These are phyloP conservation scores for Pollenia griseotomentosa DNA, from an alignment of 2,888 invertebrate species.

Conservation along the genomic window DNA sequence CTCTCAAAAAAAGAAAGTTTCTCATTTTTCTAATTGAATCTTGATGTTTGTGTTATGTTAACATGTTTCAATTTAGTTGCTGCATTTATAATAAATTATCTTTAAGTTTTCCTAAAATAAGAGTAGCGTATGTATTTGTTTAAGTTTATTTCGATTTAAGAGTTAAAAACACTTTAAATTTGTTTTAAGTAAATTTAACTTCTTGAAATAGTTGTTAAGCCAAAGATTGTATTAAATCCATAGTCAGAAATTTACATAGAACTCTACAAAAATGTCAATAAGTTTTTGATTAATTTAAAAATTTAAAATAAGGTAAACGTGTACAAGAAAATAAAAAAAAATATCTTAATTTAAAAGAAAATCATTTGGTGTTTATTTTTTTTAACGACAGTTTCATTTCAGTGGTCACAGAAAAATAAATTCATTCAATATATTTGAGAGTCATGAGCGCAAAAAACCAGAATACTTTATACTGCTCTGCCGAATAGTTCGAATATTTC, in stretches of 20 bases:
- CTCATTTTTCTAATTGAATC: slow-evolving; percentile 11
- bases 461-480: too few relatives aligned
- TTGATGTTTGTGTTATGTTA: slow-evolving; percentile 36
- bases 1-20: slow-evolving; percentile 10
- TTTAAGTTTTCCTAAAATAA: not conserved
- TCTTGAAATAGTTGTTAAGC: slow-evolving; percentile 67
- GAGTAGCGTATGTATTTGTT: not conserved
- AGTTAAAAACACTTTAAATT: slow-evolving; percentile 48
- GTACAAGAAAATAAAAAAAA: slow-evolving; percentile 27
- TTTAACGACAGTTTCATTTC: too few relatives aligned
- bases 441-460: too few relatives aligned
- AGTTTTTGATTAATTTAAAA: not conserved
- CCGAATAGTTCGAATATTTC: too few relatives aligned
- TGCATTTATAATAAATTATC: not conserved
- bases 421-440: too few relatives aligned
- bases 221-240: slow-evolving; percentile 60
- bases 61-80: slow-evolving; percentile 4
- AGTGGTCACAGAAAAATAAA: too few relatives aligned
- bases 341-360: not conserved
- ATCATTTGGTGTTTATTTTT: not conserved
- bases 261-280: not conserved
- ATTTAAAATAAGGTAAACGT: slow-evolving; percentile 3
- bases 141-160: slow-evolving; percentile 33
- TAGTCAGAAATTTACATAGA: slow-evolving; percentile 14
- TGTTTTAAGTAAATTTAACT: slow-evolving; percentile 40